Conservation (phyloP, 2,113 vertebrate genomes). For the Sarotherodon lohbergeri region DNA sequence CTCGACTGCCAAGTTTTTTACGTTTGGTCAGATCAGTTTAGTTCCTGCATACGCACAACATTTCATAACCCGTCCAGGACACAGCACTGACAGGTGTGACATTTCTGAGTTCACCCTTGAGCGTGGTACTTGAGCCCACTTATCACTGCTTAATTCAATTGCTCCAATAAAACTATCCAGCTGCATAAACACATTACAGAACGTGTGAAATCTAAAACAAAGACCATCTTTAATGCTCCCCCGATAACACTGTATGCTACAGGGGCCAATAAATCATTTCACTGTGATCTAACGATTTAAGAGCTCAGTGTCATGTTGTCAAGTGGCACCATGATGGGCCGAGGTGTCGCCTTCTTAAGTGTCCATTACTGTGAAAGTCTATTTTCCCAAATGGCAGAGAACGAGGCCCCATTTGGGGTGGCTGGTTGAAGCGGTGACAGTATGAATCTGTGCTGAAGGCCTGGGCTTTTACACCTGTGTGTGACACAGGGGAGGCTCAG, state of each 20-base stretch:
- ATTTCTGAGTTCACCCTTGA: constrained; percentile 55
- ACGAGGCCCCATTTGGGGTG: constrained; percentile 68
- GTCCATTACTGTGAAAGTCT: constrained; percentile 67
- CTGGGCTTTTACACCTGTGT: constrained; percentile 67
- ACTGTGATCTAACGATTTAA: constrained; percentile 62
- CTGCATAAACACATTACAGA: constrained; percentile 78
- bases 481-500: constrained; percentile 44
- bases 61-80: constrained; percentile 6
- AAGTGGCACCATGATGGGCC: constrained; percentile 66
- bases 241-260: constrained; percentile 50
- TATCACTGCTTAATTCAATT: constrained; percentile 70
- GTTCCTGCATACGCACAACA: not conserved
- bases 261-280: constrained; percentile 68
- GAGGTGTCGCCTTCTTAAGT: constrained; percentile 70
- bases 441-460: constrained; percentile 46
- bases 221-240: constrained; percentile 66
- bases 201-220: constrained; percentile 72
- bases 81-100: constrained; percentile 61
- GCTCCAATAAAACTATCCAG: constrained; percentile 77
- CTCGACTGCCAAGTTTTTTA: not conserved
- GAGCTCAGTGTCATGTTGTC: constrained; percentile 62
- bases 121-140: constrained; percentile 61
- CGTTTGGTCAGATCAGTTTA: not conserved
- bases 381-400: constrained; percentile 74
- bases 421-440: constrained; percentile 27